These are phyloP conservation scores for Panagrolaimus sp. DNA, from an alignment of 1,140 invertebrate genomes.

Conservation along the genomic window DNA sequence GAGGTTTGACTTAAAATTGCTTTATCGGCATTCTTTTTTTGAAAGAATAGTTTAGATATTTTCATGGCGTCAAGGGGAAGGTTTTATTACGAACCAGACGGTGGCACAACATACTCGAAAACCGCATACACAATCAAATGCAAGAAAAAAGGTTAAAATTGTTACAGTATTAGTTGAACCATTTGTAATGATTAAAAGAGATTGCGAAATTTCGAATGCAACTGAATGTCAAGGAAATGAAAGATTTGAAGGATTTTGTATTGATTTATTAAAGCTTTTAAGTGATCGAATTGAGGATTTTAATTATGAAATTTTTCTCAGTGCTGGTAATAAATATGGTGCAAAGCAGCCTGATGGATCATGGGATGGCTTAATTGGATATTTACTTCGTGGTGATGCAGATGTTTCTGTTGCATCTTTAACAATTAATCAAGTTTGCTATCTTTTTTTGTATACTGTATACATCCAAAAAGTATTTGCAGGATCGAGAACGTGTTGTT, in stretches of 20 bases:
- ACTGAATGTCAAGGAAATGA: slow-evolving; percentile 57
- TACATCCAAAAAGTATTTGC: slow-evolving; percentile 58
- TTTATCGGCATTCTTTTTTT: neutral
- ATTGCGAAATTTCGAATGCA: slow-evolving; percentile 39
- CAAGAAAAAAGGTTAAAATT: slow-evolving; percentile 43
- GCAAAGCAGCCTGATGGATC: slow-evolving; percentile 54
- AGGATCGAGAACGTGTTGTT: slow-evolving; percentile 84
- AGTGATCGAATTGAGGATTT: slow-evolving; percentile 52
- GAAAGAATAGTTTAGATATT: slow-evolving; percentile 31
- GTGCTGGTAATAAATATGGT: slow-evolving; percentile 46
- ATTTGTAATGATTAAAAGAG: slow-evolving; percentile 56
- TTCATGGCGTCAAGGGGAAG: slow-evolving; percentile 48
- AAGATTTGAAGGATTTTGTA: slow-evolving; percentile 59
- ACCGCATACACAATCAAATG: slow-evolving; percentile 24
- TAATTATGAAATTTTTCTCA: slow-evolving; percentile 52
- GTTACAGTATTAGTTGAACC: slow-evolving; percentile 50
- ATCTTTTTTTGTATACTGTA: neutral
- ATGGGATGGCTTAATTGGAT: slow-evolving; percentile 59
- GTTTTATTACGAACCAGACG: slow-evolving; percentile 52
- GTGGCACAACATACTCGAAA: slow-evolving; percentile 52
- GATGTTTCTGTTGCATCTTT: slow-evolving; percentile 90
- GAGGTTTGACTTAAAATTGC: slow-evolving; percentile 36
- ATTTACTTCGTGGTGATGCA: slow-evolving; percentile 65
- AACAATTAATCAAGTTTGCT: slow-evolving; percentile 73
- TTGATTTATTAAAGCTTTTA: slow-evolving; percentile 53